A percentile compares a stretch with the other conserved stretches of the same genome.
Conservation (phyloP, 2,797 vertebrate genomes). For the Poecilia velifera region DNA sequence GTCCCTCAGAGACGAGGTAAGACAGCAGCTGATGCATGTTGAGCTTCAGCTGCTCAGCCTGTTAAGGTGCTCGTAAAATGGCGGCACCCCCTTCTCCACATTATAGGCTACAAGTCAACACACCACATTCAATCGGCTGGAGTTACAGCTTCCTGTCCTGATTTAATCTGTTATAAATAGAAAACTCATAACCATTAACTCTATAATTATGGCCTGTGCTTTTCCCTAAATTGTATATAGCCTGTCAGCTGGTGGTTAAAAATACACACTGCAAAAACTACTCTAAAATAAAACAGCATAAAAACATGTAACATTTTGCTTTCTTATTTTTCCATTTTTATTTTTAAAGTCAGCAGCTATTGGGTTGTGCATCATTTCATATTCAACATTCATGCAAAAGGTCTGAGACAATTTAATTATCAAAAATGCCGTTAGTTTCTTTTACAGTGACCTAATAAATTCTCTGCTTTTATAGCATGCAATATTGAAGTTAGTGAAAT, state of each 20-base stretch:
- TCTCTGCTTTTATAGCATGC: not conserved
- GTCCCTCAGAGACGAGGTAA: conserved; percentile 52
- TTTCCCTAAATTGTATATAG: conserved; percentile 53
- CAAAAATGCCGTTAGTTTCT: not conserved
- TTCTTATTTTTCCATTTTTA: not conserved
- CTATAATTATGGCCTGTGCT: conserved; percentile 51
- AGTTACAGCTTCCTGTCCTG: conserved; percentile 51
- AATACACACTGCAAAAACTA: conserved; percentile 39
- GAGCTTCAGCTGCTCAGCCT: conserved; percentile 54
- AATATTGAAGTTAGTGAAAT: not conserved
- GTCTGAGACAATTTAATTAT: not conserved
- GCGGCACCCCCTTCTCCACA: not conserved
- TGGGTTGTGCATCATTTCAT: not conserved
- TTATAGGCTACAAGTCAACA: conserved; percentile 22
- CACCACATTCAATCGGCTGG: conserved; percentile 26
- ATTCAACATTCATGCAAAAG: not conserved
- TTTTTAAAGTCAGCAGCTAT: not conserved
- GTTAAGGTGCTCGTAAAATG: conserved; percentile 54
- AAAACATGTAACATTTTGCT: conserved; percentile 11
- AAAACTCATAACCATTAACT: conserved; percentile 44
- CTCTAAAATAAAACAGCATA: not conserved
- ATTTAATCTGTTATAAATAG: conserved; percentile 66
- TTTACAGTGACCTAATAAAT: not conserved
- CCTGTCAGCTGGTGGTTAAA: conserved; percentile 40
- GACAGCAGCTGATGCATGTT: conserved; percentile 14